Evolutionary conservation across 2,888 invertebrate species (phyloP), one percentile per base, ranked within the genome.

Genomic region (Cecidostiba fungosa): DNA sequence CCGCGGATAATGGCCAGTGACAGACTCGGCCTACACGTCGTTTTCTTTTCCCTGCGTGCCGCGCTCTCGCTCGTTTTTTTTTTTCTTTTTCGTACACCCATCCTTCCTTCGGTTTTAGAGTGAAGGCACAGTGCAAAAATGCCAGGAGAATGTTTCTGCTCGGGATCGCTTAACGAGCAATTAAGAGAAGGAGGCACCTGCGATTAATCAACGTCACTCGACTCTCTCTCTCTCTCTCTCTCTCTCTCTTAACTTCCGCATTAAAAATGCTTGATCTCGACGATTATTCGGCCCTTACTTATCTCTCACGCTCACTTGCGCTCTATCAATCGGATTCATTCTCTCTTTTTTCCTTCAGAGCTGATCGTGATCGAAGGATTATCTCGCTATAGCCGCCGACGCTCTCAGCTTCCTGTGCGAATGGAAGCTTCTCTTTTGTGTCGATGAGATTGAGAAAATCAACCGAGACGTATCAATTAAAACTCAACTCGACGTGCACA

Each of bases 201-300:
- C 80, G 84, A 85, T 85, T 80, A 85, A 85, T 85, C 84, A 85
- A 78, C 74, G 84, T 85, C 80, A 70, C 76, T 85, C 80, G 23
- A n/a, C 16, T 54, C 54, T 0, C 54, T 54, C n/a, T n/a, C n/a
- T n/a, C n/a, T n/a, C n/a, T n/a, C n/a, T n/a, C n/a, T n/a, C n/a
- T n/a, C n/a, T 59, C 54, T 59, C 69, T 70, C 32, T 77, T 26
- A 70, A 80, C 80, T 76, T 73, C 29, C 84, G 74, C 23, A 39
- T 80, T 85, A 39, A 73, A 74, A 84, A 74, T 74, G 36, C 69
- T 32, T 62, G 62, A 23, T 62, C 74, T 59, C 54, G 19, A n/a
- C n/a, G 66, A 54, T 77, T 59, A 59, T 72, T 62, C 59, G 59
- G 47, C 77, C 54, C 54, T 23, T 59, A 59, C 23, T 14, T 83